Evolutionary conservation across 2,113 vertebrate species (phyloP).

Genomic region (Abramis brama): DNA sequence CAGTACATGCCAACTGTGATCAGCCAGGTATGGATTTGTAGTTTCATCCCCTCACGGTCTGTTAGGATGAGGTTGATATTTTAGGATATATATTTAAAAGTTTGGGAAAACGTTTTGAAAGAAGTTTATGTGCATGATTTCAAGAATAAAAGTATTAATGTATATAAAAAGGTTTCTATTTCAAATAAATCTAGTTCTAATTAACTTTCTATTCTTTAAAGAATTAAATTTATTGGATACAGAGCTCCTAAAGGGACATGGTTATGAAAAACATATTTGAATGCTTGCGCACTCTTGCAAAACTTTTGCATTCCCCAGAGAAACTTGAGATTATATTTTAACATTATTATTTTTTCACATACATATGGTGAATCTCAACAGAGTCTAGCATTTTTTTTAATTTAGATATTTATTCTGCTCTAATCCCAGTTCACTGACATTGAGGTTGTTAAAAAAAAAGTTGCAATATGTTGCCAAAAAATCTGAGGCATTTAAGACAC

Average conservation of each 20-base stretch:
- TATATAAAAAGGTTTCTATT: too few relatives aligned
- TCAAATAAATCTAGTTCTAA: too few relatives aligned
- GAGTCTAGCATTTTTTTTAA: neutral
- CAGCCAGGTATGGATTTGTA: slow-evolving; percentile 67
- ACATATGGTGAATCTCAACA: neutral
- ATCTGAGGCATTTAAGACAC: neutral
- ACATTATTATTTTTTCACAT: neutral
- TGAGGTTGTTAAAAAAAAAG: neutral
- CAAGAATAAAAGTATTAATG: too few relatives aligned
- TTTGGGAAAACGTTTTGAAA: neutral
- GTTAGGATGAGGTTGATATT: neutral
- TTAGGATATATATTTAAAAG: too few relatives aligned
- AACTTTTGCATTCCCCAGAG: too few relatives aligned
- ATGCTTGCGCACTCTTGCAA: too few relatives aligned
- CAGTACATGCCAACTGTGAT: slow-evolving; percentile 61
- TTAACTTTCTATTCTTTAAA: too few relatives aligned
- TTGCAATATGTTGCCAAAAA: neutral
- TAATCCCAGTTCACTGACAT: neutral
- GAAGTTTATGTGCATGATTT: neutral
- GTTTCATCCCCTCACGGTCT: neutral
- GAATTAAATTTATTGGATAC: too few relatives aligned
- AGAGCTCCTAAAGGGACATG: too few relatives aligned
- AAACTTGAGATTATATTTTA: neutral
- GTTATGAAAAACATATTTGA: too few relatives aligned
- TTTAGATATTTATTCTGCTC: neutral